Conservation (phyloP, 2,113 vertebrate genomes). For the Electrona antarctica region DNA sequence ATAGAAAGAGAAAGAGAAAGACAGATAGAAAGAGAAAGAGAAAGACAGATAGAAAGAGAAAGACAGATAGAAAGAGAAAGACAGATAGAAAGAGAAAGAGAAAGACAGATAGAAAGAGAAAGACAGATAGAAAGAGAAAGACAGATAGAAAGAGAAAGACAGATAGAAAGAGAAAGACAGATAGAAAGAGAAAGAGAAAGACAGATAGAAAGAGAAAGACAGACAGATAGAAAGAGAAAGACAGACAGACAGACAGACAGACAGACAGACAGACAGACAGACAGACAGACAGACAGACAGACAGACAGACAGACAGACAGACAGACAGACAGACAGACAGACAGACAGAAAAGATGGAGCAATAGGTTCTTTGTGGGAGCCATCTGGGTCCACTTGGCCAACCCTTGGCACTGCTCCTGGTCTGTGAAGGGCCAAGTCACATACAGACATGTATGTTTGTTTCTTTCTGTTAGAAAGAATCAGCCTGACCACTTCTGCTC, state of each 20-base stretch:
- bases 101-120: not conserved
- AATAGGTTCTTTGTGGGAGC: conserved; percentile 28
- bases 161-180: conserved; percentile 21
- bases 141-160: conserved; percentile 29
- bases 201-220: not conserved
- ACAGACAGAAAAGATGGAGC: not conserved
- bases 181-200: not conserved
- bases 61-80: conserved; percentile 34
- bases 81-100: conserved; percentile 4
- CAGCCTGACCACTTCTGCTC: conserved; percentile 48
- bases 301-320: not conserved
- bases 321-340: not conserved
- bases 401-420: conserved; percentile 52
- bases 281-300: not conserved
- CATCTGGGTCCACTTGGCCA: conserved; percentile 73
- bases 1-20: too few species aligned
- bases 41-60: conserved; percentile 40
- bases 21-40: not conserved
- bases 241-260: not conserved
- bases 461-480: conserved; percentile 43
- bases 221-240: not conserved
- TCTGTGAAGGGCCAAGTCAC: conserved; percentile 44
- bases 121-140: not conserved
- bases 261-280: not conserved
- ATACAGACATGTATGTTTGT: conserved; percentile 43